Evolutionary conservation across 2,113 vertebrate genomes (phyloP), one percentile per base, ranked within the genome.

Genomic region (Neotoma lepida): DNA sequence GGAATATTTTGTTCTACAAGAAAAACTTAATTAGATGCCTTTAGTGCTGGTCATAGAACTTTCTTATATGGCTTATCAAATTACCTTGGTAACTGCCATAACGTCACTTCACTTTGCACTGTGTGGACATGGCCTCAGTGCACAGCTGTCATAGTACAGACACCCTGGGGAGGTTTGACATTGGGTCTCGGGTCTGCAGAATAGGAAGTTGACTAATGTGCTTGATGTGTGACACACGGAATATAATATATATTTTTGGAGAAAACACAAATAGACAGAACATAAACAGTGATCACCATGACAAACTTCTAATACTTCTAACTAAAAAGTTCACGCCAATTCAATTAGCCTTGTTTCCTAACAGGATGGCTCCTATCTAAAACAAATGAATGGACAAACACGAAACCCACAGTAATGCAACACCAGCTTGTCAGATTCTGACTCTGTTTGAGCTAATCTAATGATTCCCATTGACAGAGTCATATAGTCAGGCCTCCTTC

Each of bases 121-220:
- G 80, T 81, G 24, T 49, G 85, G 70, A 56, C 90, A 39, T 61
- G 81, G 64, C n/a, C 94, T 97, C 93, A 87, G 61, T 41, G n/a
- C 49, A 66, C 30, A 81, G 91, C 44, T 93, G 94, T 96, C 96
- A 97, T 93, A 96, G 88, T 82, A 95, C 46, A 95, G 95, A 96
- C 93, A 97, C 93, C 86, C 88, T 97, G 95, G 96, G 94, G 95
- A 97, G 94, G 81, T 94, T 97, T 96, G 92, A 90, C 35, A 94
- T 96, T 96, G 90, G 80, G 71, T 82, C 90, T 97, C 80, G 96
- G 96, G 94, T 96, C 94, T 97, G 93, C 71, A 97, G 94, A 93
- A 94, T 95, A 96, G 56, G 93, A 95, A 96, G 88, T 90, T 56
- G 89, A 96, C 97, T 97, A 96, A 81, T 80, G 74, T 77, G 90